Evolutionary conservation across 2,888 invertebrate species (phyloP).

Genomic region (Melangyna quadrimaculata): DNA sequence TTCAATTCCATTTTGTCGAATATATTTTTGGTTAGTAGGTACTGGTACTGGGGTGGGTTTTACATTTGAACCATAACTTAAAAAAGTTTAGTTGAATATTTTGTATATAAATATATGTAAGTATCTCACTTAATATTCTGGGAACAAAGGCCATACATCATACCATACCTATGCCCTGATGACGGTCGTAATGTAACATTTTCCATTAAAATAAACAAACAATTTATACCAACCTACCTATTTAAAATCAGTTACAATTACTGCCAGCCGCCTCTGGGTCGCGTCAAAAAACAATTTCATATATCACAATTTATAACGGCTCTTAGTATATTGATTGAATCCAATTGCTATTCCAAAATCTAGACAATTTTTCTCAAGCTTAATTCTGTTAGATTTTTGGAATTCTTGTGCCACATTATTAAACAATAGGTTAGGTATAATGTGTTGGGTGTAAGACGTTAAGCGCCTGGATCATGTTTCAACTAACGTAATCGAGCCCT

Average conservation of each 20-base stretch:
- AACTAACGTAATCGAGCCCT: conserved; percentile 37
- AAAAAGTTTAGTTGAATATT: too few species aligned
- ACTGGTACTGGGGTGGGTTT: too few species aligned
- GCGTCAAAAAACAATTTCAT: conserved; percentile 29
- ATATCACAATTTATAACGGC: conserved; percentile 39
- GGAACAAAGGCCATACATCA: not conserved
- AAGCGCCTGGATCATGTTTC: conserved; percentile 34
- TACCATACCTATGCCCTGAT: not conserved
- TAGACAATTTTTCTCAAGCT: conserved; percentile 1
- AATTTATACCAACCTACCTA: too few species aligned
- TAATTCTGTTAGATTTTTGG: not conserved
- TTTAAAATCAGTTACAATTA: not conserved
- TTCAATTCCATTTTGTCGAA: too few species aligned
- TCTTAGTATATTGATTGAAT: conserved; percentile 11
- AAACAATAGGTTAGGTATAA: not conserved
- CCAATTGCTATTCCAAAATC: conserved; percentile 23
- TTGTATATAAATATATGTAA: too few species aligned
- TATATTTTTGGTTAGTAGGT: too few species aligned
- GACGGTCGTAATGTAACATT: not conserved
- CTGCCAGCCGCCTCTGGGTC: conserved; percentile 26
- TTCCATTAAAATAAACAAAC: not conserved
- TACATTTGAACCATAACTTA: too few species aligned
- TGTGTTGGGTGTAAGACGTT: not conserved
- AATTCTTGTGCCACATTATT: conserved; percentile 13
- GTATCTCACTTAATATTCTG: too few species aligned